Evolutionary conservation across 53 echinoderm and acorn worm species (phyloP), one percentile per base, ranked within the genome.

Genomic region (Antedon mediterranea): DNA sequence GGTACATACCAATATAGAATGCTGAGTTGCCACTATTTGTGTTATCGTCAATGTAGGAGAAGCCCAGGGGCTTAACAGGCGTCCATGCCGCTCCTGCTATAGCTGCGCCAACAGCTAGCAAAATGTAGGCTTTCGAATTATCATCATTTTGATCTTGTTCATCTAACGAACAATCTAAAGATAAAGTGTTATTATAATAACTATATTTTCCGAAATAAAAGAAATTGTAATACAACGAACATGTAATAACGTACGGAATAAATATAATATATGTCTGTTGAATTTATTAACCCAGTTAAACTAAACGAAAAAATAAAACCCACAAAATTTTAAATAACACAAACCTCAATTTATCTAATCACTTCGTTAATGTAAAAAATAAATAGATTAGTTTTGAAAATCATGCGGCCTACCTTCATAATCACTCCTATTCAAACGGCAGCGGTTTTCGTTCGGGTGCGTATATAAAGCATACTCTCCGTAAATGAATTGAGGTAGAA

Each of bases 1-100:
- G 18, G 3, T 57, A 2, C 90, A 26, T 80, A 90, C 91, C 91
- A 28, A 83, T 83, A 44, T 88, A 72, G 73, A 90, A 82, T 11
- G 85, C 91, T 23, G 91, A 82, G 27, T 87, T 90, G 13, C 81
- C 74, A 32, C 85, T 85, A 32, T 85, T 77, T 0, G 85, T 83
- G 57, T 90, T 88, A 30, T 90, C 91, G 70, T 90, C 91, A 20
- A 90, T 80, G 71, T 88, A 88, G 2, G 88, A 83, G 80, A 88
- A 79, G 23, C 85, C 83, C 7, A 90, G 82, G 0, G 91, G 88
- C 75, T 88, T 80, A 71, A 90, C 80, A 23, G 91, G 91, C 23
- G 85, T 85, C 75, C 85, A 90, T 43, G 88, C 91, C 0, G 88
- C 77, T 0, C 91, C 91, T 15, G 88, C 83, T 72, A 90, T 74